A percentile compares a stretch with the other conserved stretches of the same genome.
Conservation (phyloP, 2,797 vertebrate genomes). For the Sarcophilus harrisii region DNA sequence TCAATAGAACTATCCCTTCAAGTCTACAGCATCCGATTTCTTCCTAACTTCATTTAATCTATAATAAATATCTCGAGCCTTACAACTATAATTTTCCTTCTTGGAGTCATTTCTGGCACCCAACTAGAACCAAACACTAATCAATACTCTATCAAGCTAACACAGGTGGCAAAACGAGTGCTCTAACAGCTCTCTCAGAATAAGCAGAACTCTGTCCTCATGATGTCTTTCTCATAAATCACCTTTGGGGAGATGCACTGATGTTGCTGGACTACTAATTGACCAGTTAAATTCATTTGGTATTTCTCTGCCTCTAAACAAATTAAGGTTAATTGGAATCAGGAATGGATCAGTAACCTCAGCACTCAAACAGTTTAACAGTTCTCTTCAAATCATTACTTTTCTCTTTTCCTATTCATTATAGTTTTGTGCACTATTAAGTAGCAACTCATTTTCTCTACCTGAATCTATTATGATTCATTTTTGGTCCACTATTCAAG, state of each 20-base stretch:
- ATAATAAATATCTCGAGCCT: not conserved
- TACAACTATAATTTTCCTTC: not conserved
- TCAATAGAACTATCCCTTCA: not conserved
- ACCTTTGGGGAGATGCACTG: constrained; percentile 65
- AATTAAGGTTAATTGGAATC: constrained; percentile 74
- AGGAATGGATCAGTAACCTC: constrained; percentile 60
- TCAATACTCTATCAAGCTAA: constrained; percentile 31
- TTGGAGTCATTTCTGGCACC: not conserved
- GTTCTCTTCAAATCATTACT: constrained; percentile 65
- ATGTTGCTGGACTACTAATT: constrained; percentile 53
- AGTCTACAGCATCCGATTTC: not conserved
- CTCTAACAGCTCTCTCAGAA: constrained; percentile 56
- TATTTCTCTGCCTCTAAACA: constrained; percentile 52
- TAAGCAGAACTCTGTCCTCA: constrained; percentile 61
- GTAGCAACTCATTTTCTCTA: not conserved
- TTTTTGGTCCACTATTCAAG: not conserved
- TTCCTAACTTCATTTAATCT: not conserved
- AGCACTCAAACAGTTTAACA: constrained; percentile 59
- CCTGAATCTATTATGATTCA: not conserved
- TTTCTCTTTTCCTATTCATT: constrained; percentile 46
- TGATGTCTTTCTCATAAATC: constrained; percentile 61
- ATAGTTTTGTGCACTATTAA: constrained; percentile 23
- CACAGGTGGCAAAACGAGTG: constrained; percentile 21
- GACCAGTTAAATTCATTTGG: constrained; percentile 71
- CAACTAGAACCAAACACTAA: not conserved